Evolutionary conservation across 1,140 invertebrate genomes (phyloP), one percentile per base, ranked within the genome.

Genomic region (Rhyzopertha dominica): DNA sequence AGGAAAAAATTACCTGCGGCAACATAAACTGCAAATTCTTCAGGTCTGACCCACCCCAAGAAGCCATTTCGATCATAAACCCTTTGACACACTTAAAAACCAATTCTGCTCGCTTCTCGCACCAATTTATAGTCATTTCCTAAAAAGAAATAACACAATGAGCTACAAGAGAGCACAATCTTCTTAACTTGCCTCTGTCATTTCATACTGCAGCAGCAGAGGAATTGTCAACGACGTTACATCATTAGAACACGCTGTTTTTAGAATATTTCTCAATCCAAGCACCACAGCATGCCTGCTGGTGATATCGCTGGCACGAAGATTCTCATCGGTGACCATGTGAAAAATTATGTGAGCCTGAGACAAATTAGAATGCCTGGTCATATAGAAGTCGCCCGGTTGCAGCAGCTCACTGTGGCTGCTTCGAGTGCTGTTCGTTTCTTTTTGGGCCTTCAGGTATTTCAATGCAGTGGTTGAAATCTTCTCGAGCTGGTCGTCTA

Each of bases 81-180:
- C 95, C 96, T 77, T 99, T 99, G 13, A 97, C 87, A 74, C 95
- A 99, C 71, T 99, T 99, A 59, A 96, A 93, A 43, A 98, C 85
- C 44, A 99, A 71, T 70, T 99, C 96, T 0, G 95, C 95, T 56
- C 96, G 70, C 62, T 92, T 89, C 53, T 90, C 79, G 68, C 95
- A 98, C 95, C 95, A 98, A 13, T 83, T 81, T 25, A 94, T 85
- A 3, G 93, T 98, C 91, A 97, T 97, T 59, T 94, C 90, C 87
- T 87, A 57, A 35, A 70, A 72, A 46, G 55, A 45, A 5, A 40
- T 22, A 47, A 31, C 25, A 49, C n/a, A 30, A 13, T 44, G 8
- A 44, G 12, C n/a, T 38, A 19, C 1, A 22, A 43, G 22, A 25
- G 13, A 32, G 9, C 9, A 20, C 26, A 36, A 35, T 16, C 8